phyloP scores from a whole-genome alignment of 2,113 vertebrate genomes.

The Eurystomus gularis region DNA sequence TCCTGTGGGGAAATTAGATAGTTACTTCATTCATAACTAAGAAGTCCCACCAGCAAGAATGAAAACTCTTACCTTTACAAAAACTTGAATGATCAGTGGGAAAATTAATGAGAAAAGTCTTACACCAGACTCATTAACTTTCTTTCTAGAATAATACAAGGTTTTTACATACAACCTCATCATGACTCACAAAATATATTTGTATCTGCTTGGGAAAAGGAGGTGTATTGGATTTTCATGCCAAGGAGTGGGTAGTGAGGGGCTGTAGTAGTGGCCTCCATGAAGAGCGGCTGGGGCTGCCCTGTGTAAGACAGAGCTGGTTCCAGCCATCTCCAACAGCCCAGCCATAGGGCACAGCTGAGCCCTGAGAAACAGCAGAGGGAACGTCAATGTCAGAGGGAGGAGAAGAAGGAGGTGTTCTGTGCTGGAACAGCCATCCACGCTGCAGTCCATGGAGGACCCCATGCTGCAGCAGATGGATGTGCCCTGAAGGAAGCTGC shows the following conservation, averaged over 20 bases:
- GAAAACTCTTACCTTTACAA: neutral
- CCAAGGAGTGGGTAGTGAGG: fast-evolving
- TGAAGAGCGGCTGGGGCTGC: neutral
- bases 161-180: neutral
- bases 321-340: neutral
- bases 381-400: neutral
- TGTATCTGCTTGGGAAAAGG: neutral
- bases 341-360: fast-evolving
- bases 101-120: conserved; percentile 8
- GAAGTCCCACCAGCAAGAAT: neutral
- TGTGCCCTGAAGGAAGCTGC: neutral
- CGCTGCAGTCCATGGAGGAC: neutral
- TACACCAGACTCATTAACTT: neutral
- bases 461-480: fast-evolving
- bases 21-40: conserved; percentile 2
- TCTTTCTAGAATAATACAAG: neutral
- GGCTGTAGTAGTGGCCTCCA: neutral
- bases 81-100: neutral
- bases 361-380: neutral
- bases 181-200: neutral
- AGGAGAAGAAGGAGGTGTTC: neutral
- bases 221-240: neutral
- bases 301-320: fast-evolving
- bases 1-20: neutral
- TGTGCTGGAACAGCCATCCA: neutral